Evolutionary conservation across 23 tunicate genomes (phyloP).

Genomic region (Ascidia mentula): DNA sequence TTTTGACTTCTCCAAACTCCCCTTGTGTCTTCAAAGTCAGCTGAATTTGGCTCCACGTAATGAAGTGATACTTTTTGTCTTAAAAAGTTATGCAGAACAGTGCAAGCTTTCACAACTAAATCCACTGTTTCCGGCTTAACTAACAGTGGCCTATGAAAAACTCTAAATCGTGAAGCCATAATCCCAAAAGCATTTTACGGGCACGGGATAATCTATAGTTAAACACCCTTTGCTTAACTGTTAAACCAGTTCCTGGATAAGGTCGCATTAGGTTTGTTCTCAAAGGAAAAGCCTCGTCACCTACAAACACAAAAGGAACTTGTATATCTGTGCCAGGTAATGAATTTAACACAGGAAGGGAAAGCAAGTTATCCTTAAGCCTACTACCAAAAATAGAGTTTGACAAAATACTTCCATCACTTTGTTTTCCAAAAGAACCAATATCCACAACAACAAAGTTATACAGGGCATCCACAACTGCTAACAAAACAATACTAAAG

Average conservation of each 20-base stretch:
- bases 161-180: neutral
- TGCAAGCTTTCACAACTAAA: neutral
- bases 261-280: constrained; percentile 7
- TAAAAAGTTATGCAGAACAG: neutral
- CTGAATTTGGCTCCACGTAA: neutral
- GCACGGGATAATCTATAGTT: constrained; percentile 43
- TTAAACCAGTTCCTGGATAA: constrained; percentile 9
- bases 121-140: neutral
- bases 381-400: constrained; percentile 45
- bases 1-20: neutral
- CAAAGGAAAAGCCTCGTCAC: constrained; percentile 66
- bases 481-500: neutral
- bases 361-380: neutral
- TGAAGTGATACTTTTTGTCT: neutral
- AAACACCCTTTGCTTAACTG: constrained; percentile 10
- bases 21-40: neutral
- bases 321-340: neutral
- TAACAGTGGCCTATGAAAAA: neutral
- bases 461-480: constrained; percentile 41
- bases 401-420: constrained; percentile 47
- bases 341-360: neutral
- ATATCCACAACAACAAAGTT: constrained; percentile 33
- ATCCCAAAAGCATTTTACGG: too few relatives aligned
- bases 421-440: constrained; percentile 43
- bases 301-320: constrained; percentile 49